phyloP scores from a whole-genome alignment of 2,888 invertebrate genomes.

The Lasioglossum pauxillum region DNA sequence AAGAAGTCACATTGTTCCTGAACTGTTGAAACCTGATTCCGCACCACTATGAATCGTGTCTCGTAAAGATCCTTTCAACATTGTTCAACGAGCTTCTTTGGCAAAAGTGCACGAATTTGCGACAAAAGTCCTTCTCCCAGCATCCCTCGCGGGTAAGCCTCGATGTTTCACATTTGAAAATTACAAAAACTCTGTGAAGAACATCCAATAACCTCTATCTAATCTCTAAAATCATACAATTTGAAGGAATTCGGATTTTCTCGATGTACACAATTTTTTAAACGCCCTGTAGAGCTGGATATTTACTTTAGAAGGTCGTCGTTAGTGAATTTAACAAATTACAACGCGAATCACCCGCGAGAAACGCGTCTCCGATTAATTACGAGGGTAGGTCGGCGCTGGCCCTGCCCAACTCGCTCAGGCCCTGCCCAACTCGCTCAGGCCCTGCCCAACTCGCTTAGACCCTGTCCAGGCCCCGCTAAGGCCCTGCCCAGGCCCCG shows the following conservation, averaged over 20 bases:
- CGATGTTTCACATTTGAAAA: not conserved
- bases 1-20: not conserved
- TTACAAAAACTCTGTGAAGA: not conserved
- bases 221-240: not conserved
- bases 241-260: not conserved
- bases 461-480: too few relatives aligned
- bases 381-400: not conserved
- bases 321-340: not conserved
- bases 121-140: not conserved
- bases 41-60: not conserved
- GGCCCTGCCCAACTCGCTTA: too few relatives aligned
- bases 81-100: not conserved
- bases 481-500: too few relatives aligned
- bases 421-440: not conserved
- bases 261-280: not conserved
- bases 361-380: slow-evolving; percentile 9
- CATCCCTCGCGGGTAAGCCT: not conserved
- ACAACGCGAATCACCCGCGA: not conserved
- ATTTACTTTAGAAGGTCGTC: not conserved
- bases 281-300: not conserved
- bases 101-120: not conserved
- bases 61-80: not conserved
- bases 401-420: not conserved
- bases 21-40: slow-evolving; percentile 10
- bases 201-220: not conserved